Conservation (phyloP, 1,140 invertebrate genomes). For the Rhopalosiphum padi region DNA sequence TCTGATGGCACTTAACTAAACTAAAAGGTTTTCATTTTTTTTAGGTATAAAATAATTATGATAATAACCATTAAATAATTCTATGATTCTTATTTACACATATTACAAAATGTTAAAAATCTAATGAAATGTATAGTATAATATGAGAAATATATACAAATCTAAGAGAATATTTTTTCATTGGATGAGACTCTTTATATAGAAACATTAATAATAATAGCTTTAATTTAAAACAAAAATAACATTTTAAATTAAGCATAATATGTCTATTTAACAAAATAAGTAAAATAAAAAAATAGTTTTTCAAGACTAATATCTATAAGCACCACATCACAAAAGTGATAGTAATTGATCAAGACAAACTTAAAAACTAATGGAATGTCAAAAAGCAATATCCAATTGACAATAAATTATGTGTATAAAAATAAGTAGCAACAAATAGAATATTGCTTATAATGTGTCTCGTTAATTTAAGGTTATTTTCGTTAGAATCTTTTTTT, state of each 20-base stretch:
- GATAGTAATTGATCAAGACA: background rate
- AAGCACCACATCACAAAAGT: conserved; percentile 31
- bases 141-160: background rate
- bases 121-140: background rate
- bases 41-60: conserved; percentile 29
- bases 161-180: background rate
- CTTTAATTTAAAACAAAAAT: background rate
- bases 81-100: background rate
- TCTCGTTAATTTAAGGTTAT: background rate
- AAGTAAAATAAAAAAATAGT: conserved; percentile 2
- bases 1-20: conserved; percentile 32
- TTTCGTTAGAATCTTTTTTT: background rate
- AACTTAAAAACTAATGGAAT: conserved; percentile 24
- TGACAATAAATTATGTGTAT: background rate
- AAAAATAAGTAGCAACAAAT: conserved; percentile 9
- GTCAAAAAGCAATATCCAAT: conserved; percentile 1
- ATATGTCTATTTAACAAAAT: background rate
- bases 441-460: background rate
- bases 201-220: background rate
- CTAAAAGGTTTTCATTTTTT: background rate
- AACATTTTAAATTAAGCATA: background rate
- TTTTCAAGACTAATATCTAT: conserved; percentile 19
- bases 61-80: background rate
- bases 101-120: background rate
- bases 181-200: background rate